A percentile compares a stretch with the other conserved stretches of the same genome.
Evolutionary conservation across 1,140 invertebrate species (phyloP).

Genomic region (Drosophila auraria): DNA sequence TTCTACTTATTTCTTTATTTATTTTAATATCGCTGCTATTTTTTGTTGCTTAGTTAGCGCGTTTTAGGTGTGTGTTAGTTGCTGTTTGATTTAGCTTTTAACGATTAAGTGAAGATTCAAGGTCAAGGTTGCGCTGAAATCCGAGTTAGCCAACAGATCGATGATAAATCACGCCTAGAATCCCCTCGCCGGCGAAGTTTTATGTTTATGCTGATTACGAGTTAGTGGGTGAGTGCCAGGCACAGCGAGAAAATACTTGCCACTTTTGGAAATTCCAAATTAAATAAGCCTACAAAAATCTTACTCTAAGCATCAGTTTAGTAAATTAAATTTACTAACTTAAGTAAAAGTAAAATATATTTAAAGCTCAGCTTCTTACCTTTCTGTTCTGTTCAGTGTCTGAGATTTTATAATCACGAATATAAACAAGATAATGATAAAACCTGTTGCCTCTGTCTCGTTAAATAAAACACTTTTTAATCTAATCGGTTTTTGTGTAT

Average conservation of each 20-base stretch:
- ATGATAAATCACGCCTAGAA: conserved; percentile 60
- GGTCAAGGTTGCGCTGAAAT: conserved; percentile 62
- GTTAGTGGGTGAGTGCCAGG: neutral
- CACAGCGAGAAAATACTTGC: neutral
- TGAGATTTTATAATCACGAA: neutral
- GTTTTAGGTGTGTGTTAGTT: conserved; percentile 32
- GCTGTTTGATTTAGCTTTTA: conserved; percentile 50
- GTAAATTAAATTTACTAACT: too few relatives aligned
- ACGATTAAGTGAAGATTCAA: conserved; percentile 66
- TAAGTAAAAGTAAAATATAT: neutral
- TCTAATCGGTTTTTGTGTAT: conserved; percentile 9
- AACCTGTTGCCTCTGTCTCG: conserved; percentile 7
- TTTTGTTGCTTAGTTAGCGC: conserved; percentile 27
- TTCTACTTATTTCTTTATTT: conserved; percentile 32
- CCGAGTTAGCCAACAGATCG: conserved; percentile 42
- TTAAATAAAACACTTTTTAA: conserved; percentile 5
- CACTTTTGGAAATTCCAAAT: neutral
- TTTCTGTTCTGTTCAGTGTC: neutral
- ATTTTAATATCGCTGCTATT: conserved; percentile 24
- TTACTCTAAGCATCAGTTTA: too few relatives aligned
- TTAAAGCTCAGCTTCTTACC: neutral
- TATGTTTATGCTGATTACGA: conserved; percentile 32
- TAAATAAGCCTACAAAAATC: neutral
- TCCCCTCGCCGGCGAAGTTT: conserved; percentile 17
- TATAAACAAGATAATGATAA: conserved; percentile 1